Conservation (phyloP, 2,113 vertebrate genomes). For the Haliaeetus leucogaster region DNA sequence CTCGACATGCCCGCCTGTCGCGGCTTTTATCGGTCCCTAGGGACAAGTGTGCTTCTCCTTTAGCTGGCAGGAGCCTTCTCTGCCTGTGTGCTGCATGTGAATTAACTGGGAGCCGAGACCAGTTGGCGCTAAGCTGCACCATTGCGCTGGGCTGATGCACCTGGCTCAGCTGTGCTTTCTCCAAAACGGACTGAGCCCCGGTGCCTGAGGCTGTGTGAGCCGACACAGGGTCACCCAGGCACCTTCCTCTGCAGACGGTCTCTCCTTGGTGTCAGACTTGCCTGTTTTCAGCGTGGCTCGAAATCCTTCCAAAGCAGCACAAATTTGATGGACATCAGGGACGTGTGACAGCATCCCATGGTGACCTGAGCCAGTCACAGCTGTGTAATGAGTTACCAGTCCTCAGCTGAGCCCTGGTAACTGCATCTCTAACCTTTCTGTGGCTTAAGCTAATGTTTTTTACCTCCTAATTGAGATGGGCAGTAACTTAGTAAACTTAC, state of each 20-base stretch:
- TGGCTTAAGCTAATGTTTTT: not conserved
- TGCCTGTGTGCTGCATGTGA: not conserved
- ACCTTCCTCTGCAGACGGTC: not conserved
- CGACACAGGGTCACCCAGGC: not conserved
- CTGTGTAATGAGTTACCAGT: not conserved
- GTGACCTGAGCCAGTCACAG: not conserved
- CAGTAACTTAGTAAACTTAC: not conserved
- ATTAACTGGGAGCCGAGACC: not conserved
- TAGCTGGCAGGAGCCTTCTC: not conserved
- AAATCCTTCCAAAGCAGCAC: not conserved
- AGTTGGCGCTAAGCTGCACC: not conserved
- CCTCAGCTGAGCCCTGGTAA: not conserved
- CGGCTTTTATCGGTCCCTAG: accelerated
- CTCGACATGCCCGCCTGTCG: accelerated
- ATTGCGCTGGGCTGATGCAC: not conserved
- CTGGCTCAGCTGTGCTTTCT: not conserved
- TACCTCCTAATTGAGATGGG: not conserved
- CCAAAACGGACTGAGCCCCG: not conserved
- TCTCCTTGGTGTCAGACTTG: not conserved
- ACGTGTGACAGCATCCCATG: not conserved
- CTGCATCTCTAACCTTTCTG: not conserved
- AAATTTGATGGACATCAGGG: not conserved
- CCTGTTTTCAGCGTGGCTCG: accelerated
- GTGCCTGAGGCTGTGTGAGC: not conserved
- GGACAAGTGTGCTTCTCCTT: not conserved